Percentiles rank a stretch among this genome's conserved stretches.
phyloP scores from a whole-genome alignment of 2,888 invertebrate genomes.

The Onchidella celtica region DNA sequence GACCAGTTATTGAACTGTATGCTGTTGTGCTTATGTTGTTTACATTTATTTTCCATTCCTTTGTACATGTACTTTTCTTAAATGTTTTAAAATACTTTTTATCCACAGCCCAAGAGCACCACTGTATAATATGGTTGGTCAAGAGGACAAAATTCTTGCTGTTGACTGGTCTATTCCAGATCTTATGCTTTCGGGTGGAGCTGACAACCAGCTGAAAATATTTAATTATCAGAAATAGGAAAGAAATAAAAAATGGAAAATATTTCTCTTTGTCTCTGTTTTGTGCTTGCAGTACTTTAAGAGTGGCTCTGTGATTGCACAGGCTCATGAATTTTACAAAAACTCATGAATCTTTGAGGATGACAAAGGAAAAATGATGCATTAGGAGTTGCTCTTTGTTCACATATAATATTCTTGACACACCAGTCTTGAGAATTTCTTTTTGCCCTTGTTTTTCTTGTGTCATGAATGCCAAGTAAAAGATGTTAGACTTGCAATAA shows the following conservation, averaged over 20 bases:
- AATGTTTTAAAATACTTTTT: constrained; percentile 39
- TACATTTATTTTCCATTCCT: background rate
- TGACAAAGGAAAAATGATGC: too few species aligned
- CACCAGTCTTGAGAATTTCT: too few species aligned
- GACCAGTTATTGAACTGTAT: background rate
- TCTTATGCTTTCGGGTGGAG: constrained; percentile 93
- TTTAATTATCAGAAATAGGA: constrained; percentile 66
- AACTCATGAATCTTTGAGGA: too few species aligned
- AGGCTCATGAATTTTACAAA: too few species aligned
- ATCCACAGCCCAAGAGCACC: constrained; percentile 91
- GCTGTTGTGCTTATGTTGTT: background rate
- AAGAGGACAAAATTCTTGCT: constrained; percentile 91
- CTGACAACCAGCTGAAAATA: constrained; percentile 93
- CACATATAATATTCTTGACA: too few species aligned
- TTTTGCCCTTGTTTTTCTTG: too few species aligned
- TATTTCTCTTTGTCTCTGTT: background rate
- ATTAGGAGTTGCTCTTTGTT: too few species aligned
- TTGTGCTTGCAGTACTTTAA: background rate
- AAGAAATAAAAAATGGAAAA: constrained; percentile 15
- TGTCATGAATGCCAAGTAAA: too few species aligned
- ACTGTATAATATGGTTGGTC: constrained; percentile 94
- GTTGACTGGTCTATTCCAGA: constrained; percentile 96
- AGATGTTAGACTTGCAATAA: too few species aligned
- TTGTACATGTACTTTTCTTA: background rate
- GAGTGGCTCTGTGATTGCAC: background rate